Base-by-base conservation (phyloP, 2,113 vertebrate species). In the Sterna hirundo region DNA sequence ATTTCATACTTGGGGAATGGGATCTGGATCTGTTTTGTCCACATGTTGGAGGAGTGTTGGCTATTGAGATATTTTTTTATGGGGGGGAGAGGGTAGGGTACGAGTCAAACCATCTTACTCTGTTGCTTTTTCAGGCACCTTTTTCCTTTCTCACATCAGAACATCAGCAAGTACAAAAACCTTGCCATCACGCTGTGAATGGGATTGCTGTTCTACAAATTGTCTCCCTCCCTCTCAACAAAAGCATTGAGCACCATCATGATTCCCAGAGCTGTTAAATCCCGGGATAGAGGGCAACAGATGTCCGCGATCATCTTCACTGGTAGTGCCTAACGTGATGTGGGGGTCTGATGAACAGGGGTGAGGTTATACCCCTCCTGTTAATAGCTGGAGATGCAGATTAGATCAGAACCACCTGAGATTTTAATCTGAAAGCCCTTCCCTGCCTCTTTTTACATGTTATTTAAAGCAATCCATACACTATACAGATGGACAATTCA, bases 31-130 rank as follows among this genome's bases (percentile, higher is more conserved):
- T 55, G 42, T 9, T 62, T 93, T 84, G n/a, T 49, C 40, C 22
- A 78, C 17, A 18, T 54, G n/a, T 7, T 38, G 23, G 9, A 58
- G 12, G 19, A 77, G 2, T 30, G 3, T 5, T 74, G 4, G 19
- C 40, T 25, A 62, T 17, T 38, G 23, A 62, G 23, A 38, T 38
- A 17, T 4, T 23, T 36, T 80, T 46, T 14, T 27, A 6, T 7
- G 15, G 1, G 0, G 1, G 10, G 14, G 5, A 64, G 11, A 72
- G 26, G 18, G 16, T 27, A 23, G 21, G 8, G 47, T n/a, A 40
- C 4, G 16, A n/a, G 7, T 47, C 9, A 68, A 78, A 82, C 68
- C 3, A 2, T 71, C 62, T 80, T 10, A 15, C 25, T 61, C 30
- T 90, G 11, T 68, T 60, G 8, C 6, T 69, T 92, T 95, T 77